A percentile compares a stretch with the other conserved stretches of the same genome.
phyloP scores from a whole-genome alignment of 1,140 invertebrate genomes.

The Paralvinella palmiformis region DNA sequence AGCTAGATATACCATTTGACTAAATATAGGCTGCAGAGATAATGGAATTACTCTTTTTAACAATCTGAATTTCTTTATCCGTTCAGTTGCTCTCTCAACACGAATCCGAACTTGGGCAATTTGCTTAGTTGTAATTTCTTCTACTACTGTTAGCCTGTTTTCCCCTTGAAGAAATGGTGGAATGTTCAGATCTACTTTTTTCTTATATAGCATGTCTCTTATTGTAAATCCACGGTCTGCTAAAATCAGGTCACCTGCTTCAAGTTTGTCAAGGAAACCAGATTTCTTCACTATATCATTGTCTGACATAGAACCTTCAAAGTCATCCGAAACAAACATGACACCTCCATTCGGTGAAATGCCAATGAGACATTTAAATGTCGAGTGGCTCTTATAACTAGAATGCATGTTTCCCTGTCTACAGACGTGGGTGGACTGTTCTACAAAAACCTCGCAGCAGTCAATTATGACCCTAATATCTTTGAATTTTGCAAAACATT shows the following conservation, averaged over 20 bases:
- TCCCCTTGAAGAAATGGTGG: conserved; percentile 20
- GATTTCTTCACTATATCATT: conserved; percentile 21
- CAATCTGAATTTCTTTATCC: conserved; percentile 22
- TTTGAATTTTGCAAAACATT: conserved; percentile 17
- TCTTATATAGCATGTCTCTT: conserved; percentile 13
- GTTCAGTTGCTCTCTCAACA: conserved; percentile 26
- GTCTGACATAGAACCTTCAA: conserved; percentile 19
- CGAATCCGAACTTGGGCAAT: conserved; percentile 28
- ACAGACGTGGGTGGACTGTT: conserved; percentile 21
- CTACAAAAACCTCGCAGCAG: conserved; percentile 22
- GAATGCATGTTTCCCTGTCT: conserved; percentile 20
- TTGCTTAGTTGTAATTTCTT: conserved; percentile 20
- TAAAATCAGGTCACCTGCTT: conserved; percentile 22
- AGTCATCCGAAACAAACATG: conserved; percentile 20
- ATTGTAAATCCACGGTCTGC: conserved; percentile 24
- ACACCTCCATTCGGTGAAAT: conserved; percentile 21
- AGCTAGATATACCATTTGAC: conserved; percentile 20
- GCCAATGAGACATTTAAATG: conserved; percentile 20
- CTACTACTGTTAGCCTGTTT: conserved; percentile 15
- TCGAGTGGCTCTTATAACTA: conserved; percentile 23
- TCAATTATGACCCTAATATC: conserved; percentile 24
- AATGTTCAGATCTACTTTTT: conserved; percentile 18
- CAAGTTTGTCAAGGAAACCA: conserved; percentile 20
- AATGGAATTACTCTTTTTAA: conserved; percentile 16
- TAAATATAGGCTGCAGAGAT: conserved; percentile 10